These are phyloP conservation scores for Synergus umbraculus DNA, from an alignment of 2,888 invertebrate genomes.

Conservation along the genomic window DNA sequence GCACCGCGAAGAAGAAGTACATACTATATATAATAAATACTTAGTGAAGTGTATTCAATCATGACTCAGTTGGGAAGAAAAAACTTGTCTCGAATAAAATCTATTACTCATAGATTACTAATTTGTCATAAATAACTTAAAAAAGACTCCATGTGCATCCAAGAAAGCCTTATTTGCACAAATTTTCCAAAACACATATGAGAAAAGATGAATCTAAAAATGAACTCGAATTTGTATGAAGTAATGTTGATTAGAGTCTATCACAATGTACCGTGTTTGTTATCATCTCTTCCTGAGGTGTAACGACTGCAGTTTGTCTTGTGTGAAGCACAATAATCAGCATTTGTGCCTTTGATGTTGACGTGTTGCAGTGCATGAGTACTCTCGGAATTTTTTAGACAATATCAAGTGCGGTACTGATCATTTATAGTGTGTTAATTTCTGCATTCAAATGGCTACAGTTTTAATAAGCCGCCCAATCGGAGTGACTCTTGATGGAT, in stretches of 20 bases:
- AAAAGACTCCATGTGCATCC: background rate
- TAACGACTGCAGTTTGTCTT: background rate
- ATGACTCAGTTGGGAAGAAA: background rate
- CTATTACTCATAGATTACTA: background rate
- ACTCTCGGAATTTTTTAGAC: background rate
- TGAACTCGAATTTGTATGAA: background rate
- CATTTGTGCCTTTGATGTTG: background rate
- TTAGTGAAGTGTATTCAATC: background rate
- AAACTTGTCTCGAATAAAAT: background rate
- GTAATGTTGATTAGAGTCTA: background rate
- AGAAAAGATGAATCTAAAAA: background rate
- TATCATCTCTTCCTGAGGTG: background rate
- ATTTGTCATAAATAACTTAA: background rate
- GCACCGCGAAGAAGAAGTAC: background rate
- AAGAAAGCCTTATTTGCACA: background rate
- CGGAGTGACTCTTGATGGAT: slow-evolving; percentile 23
- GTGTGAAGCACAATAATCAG: background rate
- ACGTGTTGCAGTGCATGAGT: background rate
- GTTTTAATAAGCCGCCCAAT: background rate
- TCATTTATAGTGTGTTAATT: background rate
- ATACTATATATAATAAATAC: background rate
- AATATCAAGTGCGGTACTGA: background rate
- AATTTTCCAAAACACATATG: background rate
- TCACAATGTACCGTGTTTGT: background rate
- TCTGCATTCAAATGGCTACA: background rate